Evolutionary conservation across 2,113 vertebrate genomes (phyloP).

Genomic region (Colius striatus): DNA sequence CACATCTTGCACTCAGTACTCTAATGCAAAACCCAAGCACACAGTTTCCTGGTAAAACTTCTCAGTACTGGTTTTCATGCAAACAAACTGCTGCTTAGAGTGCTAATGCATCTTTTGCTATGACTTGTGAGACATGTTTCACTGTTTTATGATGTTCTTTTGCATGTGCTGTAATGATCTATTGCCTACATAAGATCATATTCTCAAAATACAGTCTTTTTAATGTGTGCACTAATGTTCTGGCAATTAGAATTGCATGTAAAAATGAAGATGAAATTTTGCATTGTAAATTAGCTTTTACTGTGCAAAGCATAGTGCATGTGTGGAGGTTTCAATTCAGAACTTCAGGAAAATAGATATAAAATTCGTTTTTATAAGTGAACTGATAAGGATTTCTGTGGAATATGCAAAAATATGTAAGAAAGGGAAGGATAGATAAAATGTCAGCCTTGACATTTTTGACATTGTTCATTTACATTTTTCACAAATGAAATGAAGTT

Average conservation of each 20-base stretch:
- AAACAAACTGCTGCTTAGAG: not conserved
- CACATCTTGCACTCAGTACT: not conserved
- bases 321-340: not conserved
- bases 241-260: constrained; percentile 9
- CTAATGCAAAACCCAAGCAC: not conserved
- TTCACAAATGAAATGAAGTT: not conserved
- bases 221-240: not conserved
- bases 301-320: not conserved
- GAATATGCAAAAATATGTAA: not conserved
- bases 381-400: not conserved
- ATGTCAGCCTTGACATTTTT: not conserved
- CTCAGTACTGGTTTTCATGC: constrained; percentile 10
- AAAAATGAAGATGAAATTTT: constrained; percentile 22
- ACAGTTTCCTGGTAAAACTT: not conserved
- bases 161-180: not conserved
- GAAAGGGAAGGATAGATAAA: not conserved
- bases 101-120: constrained; percentile 6
- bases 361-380: not conserved
- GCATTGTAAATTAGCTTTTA: constrained; percentile 40
- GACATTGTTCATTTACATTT: not conserved
- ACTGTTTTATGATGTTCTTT: not conserved
- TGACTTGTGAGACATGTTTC: not conserved
- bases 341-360: not conserved
- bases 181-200: not conserved
- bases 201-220: not conserved